Base-by-base conservation (phyloP, 2,888 invertebrate species). In the Lasioglossum marginatum region DNA sequence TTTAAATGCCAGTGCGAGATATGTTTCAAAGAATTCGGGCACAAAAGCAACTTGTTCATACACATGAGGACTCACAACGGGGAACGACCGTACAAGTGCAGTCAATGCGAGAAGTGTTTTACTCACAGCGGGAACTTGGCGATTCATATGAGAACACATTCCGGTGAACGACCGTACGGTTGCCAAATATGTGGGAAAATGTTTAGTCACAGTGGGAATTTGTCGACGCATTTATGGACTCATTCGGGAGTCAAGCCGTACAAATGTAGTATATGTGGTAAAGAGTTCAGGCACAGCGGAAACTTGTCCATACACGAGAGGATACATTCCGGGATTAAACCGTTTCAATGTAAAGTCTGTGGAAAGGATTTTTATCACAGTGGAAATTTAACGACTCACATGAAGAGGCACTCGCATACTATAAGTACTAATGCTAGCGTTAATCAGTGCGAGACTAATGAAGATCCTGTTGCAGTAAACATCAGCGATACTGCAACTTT, bases 21-120 rank as follows among this genome's bases (percentile, higher is more conserved):
- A 77, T 95, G 95, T 82, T 95, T 94, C 88, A 95, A 95, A 85
- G 95, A 95, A 77, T 95, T 95, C 81, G 95, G 95, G 16, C 95
- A 95, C 81, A 95, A 95, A 84, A 95, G 94, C 80, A 95, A 95
- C 89, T 90, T 95, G 31, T 95, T 95, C 71, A 95, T 95, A 81
- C 95, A 95, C 71, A 95, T 95, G 95, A 92, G 95, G 68, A 95
- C 95, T 74, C 95, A 95, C 86, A 95, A 95, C 74, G 95, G 95
- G 12, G 95, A 95, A 86, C 91, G 95, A 70, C 95, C 95, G 14
- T 95, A 95, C 82, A 95, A 95, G 85, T 95, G 95, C 81, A 93
- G 88, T 40, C 94, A 95, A 87, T 95, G 95, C 88, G 95, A 94
- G 68, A 95, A 95, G 83, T 94, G 94, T 90, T 95, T 95, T 82